phyloP scores from a whole-genome alignment of 2,797 vertebrate genomes.

The Chrosomus eos region DNA sequence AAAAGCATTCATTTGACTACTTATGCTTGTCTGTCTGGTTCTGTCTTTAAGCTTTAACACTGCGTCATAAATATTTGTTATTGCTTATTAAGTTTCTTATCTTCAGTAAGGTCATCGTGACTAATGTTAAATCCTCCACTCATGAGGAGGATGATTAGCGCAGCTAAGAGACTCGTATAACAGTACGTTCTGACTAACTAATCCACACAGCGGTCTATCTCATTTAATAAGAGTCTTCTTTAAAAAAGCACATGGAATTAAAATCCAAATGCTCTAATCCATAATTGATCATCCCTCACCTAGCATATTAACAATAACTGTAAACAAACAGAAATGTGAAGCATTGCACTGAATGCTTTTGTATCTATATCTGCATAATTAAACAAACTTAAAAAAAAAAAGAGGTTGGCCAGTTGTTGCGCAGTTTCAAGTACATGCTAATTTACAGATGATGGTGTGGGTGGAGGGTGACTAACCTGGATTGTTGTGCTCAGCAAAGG shows the following conservation, averaged over 20 bases:
- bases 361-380: background rate
- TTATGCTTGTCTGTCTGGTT: background rate
- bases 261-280: constrained; percentile 14
- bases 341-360: background rate
- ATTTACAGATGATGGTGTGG: constrained; percentile 8
- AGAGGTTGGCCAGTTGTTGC: background rate
- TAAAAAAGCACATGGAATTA: background rate
- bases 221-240: constrained; percentile 32
- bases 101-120: background rate
- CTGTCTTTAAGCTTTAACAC: background rate
- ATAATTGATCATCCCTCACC: background rate
- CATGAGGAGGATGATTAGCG: background rate
- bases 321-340: background rate
- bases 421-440: background rate
- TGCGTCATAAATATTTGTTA: background rate
- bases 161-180: constrained; percentile 13
- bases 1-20: constrained; percentile 4
- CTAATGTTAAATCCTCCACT: background rate
- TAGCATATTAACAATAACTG: background rate
- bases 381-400: background rate
- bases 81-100: constrained; percentile 9
- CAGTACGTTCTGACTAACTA: constrained; percentile 37
- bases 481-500: constrained; percentile 20
- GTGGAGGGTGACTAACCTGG: background rate
- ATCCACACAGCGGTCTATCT: constrained; percentile 57